Conservation (phyloP, 2,888 invertebrate genomes). For the Mythimna vitellina region DNA sequence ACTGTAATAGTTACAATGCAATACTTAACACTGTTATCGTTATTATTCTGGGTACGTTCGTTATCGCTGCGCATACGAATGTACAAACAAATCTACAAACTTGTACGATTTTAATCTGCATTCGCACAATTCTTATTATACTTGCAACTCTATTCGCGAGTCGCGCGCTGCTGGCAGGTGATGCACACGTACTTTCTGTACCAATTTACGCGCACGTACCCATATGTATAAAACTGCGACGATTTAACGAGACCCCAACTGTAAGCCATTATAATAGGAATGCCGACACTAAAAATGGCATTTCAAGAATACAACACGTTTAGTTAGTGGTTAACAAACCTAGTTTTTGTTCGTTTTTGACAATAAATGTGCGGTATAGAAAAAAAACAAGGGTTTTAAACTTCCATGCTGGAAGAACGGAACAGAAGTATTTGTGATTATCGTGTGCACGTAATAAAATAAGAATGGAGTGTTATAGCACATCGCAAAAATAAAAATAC, state of each 20-base stretch:
- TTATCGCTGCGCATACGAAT: conserved; percentile 46
- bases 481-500: conserved; percentile 33
- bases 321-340: conserved; percentile 44
- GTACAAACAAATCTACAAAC: conserved; percentile 41
- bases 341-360: conserved; percentile 33
- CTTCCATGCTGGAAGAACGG: conserved; percentile 7
- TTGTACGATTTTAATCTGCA: conserved; percentile 62
- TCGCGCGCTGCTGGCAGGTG: conserved; percentile 65
- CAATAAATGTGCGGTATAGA: conserved; percentile 18
- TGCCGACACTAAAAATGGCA: conserved; percentile 48
- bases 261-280: conserved; percentile 53
- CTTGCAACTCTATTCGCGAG: conserved; percentile 48
- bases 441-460: conserved; percentile 27
- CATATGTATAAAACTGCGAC: conserved; percentile 58
- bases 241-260: conserved; percentile 65
- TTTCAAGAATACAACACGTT: conserved; percentile 47
- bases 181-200: conserved; percentile 44
- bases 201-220: conserved; percentile 28
- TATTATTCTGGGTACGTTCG: conserved; percentile 51
- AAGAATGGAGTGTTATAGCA: conserved; percentile 30
- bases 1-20: conserved; percentile 15
- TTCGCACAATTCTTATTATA: conserved; percentile 59
- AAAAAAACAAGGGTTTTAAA: conserved; percentile 14
- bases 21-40: conserved; percentile 30
- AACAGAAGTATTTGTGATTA: conserved; percentile 13